These are phyloP conservation scores for Capitella teleta DNA, from an alignment of 1,140 invertebrate genomes.

Conservation along the genomic window DNA sequence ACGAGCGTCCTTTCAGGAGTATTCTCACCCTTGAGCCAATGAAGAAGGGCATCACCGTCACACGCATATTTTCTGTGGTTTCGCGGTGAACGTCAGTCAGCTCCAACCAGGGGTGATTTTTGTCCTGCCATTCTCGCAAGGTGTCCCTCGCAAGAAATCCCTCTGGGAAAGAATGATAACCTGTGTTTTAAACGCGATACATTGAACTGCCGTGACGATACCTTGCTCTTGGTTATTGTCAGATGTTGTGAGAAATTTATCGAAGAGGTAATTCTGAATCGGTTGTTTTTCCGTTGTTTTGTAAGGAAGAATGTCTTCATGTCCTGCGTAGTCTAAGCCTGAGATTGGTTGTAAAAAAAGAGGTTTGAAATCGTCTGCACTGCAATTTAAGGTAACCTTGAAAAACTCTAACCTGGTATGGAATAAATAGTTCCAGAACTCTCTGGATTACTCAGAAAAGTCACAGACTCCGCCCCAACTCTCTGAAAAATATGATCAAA, in stretches of 20 bases:
- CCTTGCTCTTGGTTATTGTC: constrained; percentile 44
- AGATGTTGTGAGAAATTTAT: constrained; percentile 83
- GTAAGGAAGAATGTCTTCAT: constrained; percentile 64
- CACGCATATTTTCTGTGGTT: constrained; percentile 86
- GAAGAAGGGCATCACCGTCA: constrained; percentile 96
- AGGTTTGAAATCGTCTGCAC: too few relatives aligned
- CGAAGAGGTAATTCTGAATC: constrained; percentile 86
- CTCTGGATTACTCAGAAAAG: constrained; percentile 92
- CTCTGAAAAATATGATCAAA: constrained; percentile 49
- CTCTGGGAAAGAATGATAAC: background rate
- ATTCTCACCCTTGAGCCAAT: constrained; percentile 66
- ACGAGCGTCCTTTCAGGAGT: background rate
- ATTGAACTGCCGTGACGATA: background rate
- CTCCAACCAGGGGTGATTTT: constrained; percentile 93
- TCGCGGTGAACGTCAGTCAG: constrained; percentile 95
- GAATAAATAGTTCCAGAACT: constrained; percentile 46
- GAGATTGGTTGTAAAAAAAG: too few relatives aligned
- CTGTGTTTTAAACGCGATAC: too few relatives aligned
- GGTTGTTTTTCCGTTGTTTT: constrained; percentile 64
- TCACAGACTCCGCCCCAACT: constrained; percentile 91
- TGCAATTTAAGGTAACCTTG: too few relatives aligned
- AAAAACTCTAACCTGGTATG: constrained; percentile 6
- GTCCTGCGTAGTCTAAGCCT: constrained; percentile 83
- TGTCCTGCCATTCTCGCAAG: constrained; percentile 86
- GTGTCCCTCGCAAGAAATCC: constrained; percentile 51